Evolutionary conservation across 1,140 invertebrate genomes (phyloP), one percentile per base, ranked within the genome.

Genomic region (Trichomalopsis sarcophagae): DNA sequence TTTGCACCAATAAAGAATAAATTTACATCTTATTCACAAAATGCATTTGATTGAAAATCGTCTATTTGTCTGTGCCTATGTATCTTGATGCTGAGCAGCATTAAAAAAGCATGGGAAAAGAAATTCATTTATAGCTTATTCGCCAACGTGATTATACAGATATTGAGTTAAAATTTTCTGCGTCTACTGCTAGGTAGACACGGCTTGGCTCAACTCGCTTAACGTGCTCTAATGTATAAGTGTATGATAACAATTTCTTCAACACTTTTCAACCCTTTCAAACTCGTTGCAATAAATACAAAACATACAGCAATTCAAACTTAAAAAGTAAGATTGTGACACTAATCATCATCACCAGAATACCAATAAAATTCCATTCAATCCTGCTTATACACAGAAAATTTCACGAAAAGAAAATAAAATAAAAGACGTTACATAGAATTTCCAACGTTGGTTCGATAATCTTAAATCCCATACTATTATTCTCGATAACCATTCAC

Each of bases 1-100:
- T 80, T 62, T 80, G 30, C 14, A 74, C 47, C 14, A 74, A 74
- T 80, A 80, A 79, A 74, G 40, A 84, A 80, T 74, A 27, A 80
- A 84, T 79, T 40, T 80, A 84, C 68, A 80, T 62, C 5, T 73
- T 80, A 84, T 84, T 74, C 47, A 74, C n/a, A 80, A 23, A 75
- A 40, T 79, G 30, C 10, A 21, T 47, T n/a, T n/a, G 17, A 62
- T 62, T 21, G 7, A 62, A 62, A 62, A 4, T 62, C 55, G 55
- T 62, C 55, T 21, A 62, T n/a, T 62, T 62, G 55, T 5, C 3
- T 62, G 55, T 62, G 55, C 21, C 55, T 62, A 21, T 62, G 17
- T 44, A 69, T 14, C 66, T 68, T 30, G 55, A 33, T 23, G 78
- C 78, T 68, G 7, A 62, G 4, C 17, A 62, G 1, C 55, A n/a